These are phyloP conservation scores for Peucedramus taeniatus DNA, from an alignment of 2,113 vertebrate species.

Conservation along the genomic window DNA sequence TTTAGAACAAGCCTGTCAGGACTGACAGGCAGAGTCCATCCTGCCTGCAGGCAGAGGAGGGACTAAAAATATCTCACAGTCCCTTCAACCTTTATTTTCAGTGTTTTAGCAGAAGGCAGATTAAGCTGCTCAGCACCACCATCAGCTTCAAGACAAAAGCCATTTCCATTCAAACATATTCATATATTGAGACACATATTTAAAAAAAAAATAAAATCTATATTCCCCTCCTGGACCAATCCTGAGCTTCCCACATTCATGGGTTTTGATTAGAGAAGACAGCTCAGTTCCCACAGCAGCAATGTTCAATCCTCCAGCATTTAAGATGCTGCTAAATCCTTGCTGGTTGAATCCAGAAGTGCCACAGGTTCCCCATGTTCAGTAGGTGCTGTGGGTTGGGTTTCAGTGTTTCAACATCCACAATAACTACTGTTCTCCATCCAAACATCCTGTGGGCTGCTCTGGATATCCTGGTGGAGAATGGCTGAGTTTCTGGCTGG, in stretches of 20 bases:
- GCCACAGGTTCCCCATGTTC: not conserved
- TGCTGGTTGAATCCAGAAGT: not conserved
- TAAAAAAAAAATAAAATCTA: not conserved
- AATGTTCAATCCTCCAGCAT: not conserved
- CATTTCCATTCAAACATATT: not conserved
- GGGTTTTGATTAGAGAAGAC: not conserved
- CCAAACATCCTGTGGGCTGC: not conserved
- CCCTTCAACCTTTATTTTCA: not conserved
- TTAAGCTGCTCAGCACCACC: not conserved
- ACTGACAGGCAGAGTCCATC: not conserved
- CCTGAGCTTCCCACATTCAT: not conserved
- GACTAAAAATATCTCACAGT: not conserved
- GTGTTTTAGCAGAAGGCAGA: not conserved
- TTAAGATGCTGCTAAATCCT: not conserved
- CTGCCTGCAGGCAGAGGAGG: not conserved
- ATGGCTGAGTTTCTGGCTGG: not conserved
- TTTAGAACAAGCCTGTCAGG: not conserved
- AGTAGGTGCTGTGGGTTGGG: not conserved
- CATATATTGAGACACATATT: fast-evolving
- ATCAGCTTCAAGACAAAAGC: not conserved
- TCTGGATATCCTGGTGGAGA: not conserved
- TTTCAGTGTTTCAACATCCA: not conserved
- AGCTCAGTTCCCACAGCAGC: not conserved
- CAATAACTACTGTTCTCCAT: not conserved
- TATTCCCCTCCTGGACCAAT: not conserved